Base-by-base conservation (phyloP, 2,113 vertebrate species). In the Zapus hudsonius region DNA sequence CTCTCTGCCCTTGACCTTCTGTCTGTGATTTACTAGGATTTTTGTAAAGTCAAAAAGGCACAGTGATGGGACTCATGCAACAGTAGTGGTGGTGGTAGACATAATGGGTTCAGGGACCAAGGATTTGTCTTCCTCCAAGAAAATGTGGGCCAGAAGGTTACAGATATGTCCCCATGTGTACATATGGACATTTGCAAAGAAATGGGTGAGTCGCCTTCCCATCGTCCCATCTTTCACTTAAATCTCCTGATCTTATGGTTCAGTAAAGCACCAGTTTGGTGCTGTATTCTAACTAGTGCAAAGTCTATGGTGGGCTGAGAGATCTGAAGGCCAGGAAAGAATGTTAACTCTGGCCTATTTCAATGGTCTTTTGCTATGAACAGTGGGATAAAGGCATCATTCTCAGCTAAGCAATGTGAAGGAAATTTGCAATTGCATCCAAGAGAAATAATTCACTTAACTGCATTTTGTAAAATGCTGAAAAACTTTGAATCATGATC, bases 401-500 rank as follows among this genome's bases (percentile, higher is more conserved):
- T n/a, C 29, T 63, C 4, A 3, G 5, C n/a, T 52, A 85, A 52
- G 64, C 13, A 66, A 44, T 88, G 2, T 23, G 2, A 78, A 59
- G 20, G 2, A 4, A 1, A 10, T 40, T 47, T 44, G 27, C n/a
- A 44, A 1, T 12, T 57, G 81, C 86, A 66, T 33, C 27, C 38
- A 20, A 7, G 16, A 47, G 15, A 86, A 64, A n/a, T 47, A 17
- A 15, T 64, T 91, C 42, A 47, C 74, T 92, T 57, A 85, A 33
- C 40, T 57, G 23, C 55, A 7, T 84, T 88, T 75, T 75, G 40
- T 88, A 87, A 89, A 91, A 76, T 29, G 7, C 9, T 36, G 20
- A 89, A 23, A 19, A 75, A 79, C 23, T 47, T 63, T 9, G 87
- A 84, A 74, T 88, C 42, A 59, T 84, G 64, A 63, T 61, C 80